phyloP scores from a whole-genome alignment of 2,888 invertebrate species.

The Brenthis hecate region DNA sequence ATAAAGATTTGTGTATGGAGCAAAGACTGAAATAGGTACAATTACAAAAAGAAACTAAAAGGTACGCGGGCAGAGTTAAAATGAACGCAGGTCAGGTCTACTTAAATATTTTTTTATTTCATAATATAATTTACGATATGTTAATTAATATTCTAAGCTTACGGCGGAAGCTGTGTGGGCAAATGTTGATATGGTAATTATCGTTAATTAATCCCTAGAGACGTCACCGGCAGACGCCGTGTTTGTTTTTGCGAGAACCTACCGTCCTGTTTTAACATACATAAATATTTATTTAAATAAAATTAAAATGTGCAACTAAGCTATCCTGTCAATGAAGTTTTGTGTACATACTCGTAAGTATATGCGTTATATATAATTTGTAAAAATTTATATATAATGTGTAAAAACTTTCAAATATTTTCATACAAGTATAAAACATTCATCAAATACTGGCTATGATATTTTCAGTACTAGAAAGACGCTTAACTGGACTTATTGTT shows the following conservation, averaged over 20 bases:
- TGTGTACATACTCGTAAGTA: neutral
- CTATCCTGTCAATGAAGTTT: neutral
- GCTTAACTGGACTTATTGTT: no score
- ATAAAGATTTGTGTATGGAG: no score
- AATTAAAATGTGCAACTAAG: neutral
- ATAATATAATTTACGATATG: constrained; percentile 3
- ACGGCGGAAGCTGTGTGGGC: constrained; percentile 12
- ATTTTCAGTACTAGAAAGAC: no score
- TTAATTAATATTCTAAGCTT: constrained; percentile 11
- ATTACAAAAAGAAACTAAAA: no score
- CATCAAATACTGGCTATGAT: no score
- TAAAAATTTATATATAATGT: neutral
- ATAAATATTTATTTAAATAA: constrained; percentile 6
- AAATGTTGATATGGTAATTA: constrained; percentile 27
- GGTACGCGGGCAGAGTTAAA: no score
- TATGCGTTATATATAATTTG: neutral
- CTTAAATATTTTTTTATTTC: neutral
- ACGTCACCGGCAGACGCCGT: constrained; percentile 23
- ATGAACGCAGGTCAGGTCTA: no score
- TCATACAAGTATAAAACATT: no score
- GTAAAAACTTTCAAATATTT: no score
- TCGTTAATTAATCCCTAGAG: constrained; percentile 28
- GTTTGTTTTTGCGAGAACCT: constrained; percentile 19
- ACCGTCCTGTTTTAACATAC: constrained; percentile 4
- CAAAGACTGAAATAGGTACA: no score